A percentile compares a stretch with the other conserved stretches of the same genome.
Evolutionary conservation across 2,888 invertebrate species (phyloP).

Genomic region (Heteromyza rotundicornis): DNA sequence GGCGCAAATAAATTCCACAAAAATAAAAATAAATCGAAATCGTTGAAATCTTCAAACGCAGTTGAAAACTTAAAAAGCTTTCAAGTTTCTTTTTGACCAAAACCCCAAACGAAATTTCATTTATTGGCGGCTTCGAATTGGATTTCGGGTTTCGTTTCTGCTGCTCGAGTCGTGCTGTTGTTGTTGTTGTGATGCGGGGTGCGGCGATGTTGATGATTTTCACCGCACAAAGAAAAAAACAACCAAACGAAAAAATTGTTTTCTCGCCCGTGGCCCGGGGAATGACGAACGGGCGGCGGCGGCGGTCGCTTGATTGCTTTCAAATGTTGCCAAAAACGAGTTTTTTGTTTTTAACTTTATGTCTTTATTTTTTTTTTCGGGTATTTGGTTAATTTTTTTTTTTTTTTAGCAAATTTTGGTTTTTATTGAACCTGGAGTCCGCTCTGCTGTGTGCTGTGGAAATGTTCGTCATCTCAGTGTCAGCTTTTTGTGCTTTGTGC

Average conservation of each 20-base stretch:
- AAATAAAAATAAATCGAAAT: not conserved
- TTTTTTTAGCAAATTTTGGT: too few species aligned
- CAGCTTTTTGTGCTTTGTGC: not conserved
- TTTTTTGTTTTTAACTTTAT: not conserved
- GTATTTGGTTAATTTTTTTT: conserved; percentile 14
- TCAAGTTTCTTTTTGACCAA: conserved; percentile 17
- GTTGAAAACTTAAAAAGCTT: conserved; percentile 17
- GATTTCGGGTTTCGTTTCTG: conserved; percentile 9
- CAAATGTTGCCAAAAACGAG: conserved; percentile 1
- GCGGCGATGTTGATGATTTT: conserved; percentile 22
- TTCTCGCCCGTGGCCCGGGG: not conserved
- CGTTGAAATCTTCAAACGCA: not conserved
- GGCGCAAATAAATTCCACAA: not conserved
- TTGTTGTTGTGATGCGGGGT: not conserved
- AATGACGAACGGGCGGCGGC: conserved; percentile 11
- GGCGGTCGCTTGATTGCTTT: not conserved
- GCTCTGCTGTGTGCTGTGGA: not conserved
- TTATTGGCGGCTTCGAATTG: conserved; percentile 11
- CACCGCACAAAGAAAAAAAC: conserved; percentile 7
- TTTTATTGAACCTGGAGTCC: conserved; percentile 1
- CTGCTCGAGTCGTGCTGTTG: not conserved
- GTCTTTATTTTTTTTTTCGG: not conserved
- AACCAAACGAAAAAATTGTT: not conserved
- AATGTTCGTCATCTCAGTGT: not conserved
- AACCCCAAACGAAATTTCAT: not conserved